Evolutionary conservation across 2,113 vertebrate species (phyloP).

Genomic region (Gallinago jamesoni): DNA sequence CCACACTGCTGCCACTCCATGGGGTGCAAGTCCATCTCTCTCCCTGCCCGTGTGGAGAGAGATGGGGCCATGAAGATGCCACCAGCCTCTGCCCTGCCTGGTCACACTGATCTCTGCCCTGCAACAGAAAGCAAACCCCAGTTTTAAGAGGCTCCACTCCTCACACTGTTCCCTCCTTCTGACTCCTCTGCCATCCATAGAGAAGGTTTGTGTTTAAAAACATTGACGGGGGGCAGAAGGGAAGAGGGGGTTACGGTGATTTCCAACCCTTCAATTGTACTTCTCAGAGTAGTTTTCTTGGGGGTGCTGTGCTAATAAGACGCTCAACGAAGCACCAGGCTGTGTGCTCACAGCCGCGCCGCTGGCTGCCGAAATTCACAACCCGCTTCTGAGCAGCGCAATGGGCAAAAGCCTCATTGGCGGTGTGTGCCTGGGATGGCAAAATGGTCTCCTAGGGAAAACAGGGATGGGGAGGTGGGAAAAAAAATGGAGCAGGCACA

Average conservation of each 20-base stretch:
- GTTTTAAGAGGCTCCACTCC: neutral
- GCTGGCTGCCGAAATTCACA: slow-evolving; percentile 13
- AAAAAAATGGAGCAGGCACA: rapidly evolving
- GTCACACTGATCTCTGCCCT: neutral
- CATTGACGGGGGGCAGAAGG: neutral
- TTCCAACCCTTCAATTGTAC: neutral
- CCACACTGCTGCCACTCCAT: rapidly evolving
- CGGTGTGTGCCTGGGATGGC: rapidly evolving
- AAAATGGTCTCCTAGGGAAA: neutral
- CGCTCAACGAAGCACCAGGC: slow-evolving; percentile 30
- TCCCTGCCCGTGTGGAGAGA: neutral
- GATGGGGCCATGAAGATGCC: neutral
- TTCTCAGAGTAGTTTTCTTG: neutral
- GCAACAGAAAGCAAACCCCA: neutral
- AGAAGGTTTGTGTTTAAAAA: neutral
- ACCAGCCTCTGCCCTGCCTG: neutral
- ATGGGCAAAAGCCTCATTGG: neutral
- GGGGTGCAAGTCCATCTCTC: rapidly evolving
- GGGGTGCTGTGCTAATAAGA: slow-evolving; percentile 32
- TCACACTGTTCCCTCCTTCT: neutral
- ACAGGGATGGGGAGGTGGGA: neutral
- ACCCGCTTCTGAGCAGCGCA: neutral
- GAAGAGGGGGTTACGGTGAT: neutral
- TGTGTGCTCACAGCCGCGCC: neutral
- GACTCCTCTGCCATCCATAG: neutral